Conservation (phyloP, 2,113 vertebrate species). For the Amphilophus citrinellus region DNA sequence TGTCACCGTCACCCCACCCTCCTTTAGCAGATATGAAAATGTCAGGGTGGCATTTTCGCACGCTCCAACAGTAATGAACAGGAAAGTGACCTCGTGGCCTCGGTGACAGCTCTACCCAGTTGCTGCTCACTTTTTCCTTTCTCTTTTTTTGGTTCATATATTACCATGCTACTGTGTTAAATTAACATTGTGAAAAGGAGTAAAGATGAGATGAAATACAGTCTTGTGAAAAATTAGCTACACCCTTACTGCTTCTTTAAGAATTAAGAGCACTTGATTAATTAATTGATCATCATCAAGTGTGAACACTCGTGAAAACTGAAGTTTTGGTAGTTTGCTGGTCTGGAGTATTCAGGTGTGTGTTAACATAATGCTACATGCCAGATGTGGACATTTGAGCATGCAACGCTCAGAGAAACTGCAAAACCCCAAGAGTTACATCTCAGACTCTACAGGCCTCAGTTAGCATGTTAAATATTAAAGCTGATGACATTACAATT, state of each 20-base stretch:
- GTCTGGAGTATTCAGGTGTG: neutral
- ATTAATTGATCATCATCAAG: neutral
- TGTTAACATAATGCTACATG: neutral
- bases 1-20: conserved; percentile 1
- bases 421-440: neutral
- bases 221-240: neutral
- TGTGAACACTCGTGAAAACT: neutral
- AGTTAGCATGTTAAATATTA: neutral
- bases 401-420: rapidly evolving
- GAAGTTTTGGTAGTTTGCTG: neutral
- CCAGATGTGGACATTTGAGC: neutral
- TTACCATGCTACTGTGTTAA: neutral
- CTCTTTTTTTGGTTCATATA: neutral
- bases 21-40: conserved; percentile 34
- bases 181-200: neutral
- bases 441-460: neutral
- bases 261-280: neutral
- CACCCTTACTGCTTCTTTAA: neutral
- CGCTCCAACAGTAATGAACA: conserved; percentile 14
- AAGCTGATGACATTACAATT: neutral
- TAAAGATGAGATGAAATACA: neutral
- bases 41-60: conserved; percentile 49
- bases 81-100: neutral
- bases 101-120: conserved; percentile 4
- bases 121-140: neutral